Conservation (phyloP, 2,113 vertebrate species). For the Leucoraja erinaceus region DNA sequence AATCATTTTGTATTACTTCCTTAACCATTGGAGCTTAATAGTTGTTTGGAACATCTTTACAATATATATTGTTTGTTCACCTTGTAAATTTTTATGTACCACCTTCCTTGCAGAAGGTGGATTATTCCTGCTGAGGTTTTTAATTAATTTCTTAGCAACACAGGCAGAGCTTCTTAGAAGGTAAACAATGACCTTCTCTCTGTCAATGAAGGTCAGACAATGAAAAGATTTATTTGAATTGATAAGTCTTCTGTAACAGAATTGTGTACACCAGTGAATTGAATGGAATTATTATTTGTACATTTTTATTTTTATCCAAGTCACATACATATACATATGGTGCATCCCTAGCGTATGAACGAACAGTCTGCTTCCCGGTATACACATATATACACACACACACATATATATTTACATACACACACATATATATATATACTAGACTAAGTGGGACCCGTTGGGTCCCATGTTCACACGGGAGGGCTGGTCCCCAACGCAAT, state of each 20-base stretch:
- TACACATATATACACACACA: too few relatives aligned
- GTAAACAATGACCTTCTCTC: not conserved
- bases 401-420: too few relatives aligned
- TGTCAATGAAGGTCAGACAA: not conserved
- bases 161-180: not conserved
- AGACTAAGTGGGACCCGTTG: too few relatives aligned
- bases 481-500: too few relatives aligned
- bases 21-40: not conserved
- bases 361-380: too few relatives aligned
- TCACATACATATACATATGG: too few relatives aligned
- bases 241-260: not conserved
- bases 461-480: too few relatives aligned
- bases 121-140: conserved; percentile 15
- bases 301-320: too few relatives aligned
- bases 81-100: not conserved
- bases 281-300: not conserved
- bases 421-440: too few relatives aligned
- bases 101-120: not conserved
- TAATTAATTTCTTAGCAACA: conserved; percentile 22
- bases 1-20: not conserved
- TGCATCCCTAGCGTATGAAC: too few relatives aligned
- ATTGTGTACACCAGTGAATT: not conserved
- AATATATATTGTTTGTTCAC: not conserved
- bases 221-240: not conserved
- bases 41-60: not conserved